Conservation (phyloP, 2,888 invertebrate genomes). For the Allygus modestus region DNA sequence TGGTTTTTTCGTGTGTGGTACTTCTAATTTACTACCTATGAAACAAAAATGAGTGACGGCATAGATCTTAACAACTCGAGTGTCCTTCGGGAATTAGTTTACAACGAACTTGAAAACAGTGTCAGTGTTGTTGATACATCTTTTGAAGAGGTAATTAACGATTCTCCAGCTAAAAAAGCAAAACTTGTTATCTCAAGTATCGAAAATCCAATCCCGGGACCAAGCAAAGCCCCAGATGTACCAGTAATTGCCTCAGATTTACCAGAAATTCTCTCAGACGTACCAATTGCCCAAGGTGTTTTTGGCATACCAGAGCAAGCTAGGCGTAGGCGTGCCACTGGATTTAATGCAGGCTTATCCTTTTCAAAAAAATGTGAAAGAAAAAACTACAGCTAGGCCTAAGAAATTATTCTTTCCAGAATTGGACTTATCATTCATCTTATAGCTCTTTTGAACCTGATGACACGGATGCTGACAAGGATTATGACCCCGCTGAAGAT, state of each 20-base stretch:
- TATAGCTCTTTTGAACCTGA: too few relatives aligned
- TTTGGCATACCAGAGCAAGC: neutral
- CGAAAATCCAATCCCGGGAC: constrained; percentile 2
- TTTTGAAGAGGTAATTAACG: constrained; percentile 3
- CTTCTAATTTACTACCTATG: too few relatives aligned
- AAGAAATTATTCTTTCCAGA: neutral
- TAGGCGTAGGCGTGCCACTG: constrained; percentile 5
- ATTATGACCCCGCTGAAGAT: too few relatives aligned
- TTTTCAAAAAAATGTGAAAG: neutral
- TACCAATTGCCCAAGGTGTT: neutral
- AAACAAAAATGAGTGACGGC: too few relatives aligned
- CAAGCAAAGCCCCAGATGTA: too few relatives aligned
- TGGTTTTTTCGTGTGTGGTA: too few relatives aligned
- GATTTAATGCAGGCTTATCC: too few relatives aligned
- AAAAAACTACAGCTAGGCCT: neutral
- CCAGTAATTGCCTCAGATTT: neutral
- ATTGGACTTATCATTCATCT: neutral
- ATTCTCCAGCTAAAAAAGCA: neutral
- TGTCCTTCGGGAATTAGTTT: too few relatives aligned
- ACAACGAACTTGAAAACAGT: too few relatives aligned
- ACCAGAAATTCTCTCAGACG: neutral
- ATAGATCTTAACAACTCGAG: too few relatives aligned
- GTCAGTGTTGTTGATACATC: too few relatives aligned
- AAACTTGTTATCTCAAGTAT: neutral
- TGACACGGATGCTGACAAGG: too few relatives aligned